Percentiles rank a stretch among this genome's conserved stretches.
phyloP scores from a whole-genome alignment of 1,140 invertebrate genomes.

The Drosophila orena region DNA sequence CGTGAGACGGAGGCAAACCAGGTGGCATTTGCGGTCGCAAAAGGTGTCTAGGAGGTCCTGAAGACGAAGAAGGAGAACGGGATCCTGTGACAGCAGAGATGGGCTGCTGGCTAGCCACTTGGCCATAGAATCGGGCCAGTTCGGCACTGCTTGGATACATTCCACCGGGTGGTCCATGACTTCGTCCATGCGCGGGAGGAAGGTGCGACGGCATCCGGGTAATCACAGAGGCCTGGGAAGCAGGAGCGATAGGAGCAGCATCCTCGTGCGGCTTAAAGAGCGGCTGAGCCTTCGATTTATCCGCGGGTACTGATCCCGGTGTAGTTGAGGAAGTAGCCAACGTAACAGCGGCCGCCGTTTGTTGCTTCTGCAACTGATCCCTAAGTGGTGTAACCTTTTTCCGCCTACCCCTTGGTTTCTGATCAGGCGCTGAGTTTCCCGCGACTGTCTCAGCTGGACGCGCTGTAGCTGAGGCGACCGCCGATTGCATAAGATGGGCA shows the following conservation, averaged over 20 bases:
- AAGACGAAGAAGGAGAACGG: constrained; percentile 42
- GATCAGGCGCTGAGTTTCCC: constrained; percentile 17
- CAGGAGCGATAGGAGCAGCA: constrained; percentile 70
- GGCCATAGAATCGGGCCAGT: constrained; percentile 59
- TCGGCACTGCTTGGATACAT: constrained; percentile 70
- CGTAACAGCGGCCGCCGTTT: constrained; percentile 79
- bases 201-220: constrained; percentile 87
- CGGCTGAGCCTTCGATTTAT: constrained; percentile 48
- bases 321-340: constrained; percentile 53
- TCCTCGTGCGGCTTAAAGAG: constrained; percentile 84
- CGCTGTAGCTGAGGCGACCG: constrained; percentile 40
- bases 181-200: constrained; percentile 54
- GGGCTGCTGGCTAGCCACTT: constrained; percentile 43
- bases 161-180: constrained; percentile 31
- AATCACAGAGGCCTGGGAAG: constrained; percentile 87
- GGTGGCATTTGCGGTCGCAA: constrained; percentile 51
- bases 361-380: constrained; percentile 75
- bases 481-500: constrained; percentile 66
- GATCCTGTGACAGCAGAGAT: constrained; percentile 14
- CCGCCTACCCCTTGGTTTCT: constrained; percentile 72
- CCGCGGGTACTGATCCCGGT: constrained; percentile 8
- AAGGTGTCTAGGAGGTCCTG: constrained; percentile 52
- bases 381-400: constrained; percentile 81
- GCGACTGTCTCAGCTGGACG: constrained; percentile 25
- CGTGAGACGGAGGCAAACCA: constrained; percentile 57